Evolutionary conservation across 1,140 invertebrate genomes (phyloP), one percentile per base, ranked within the genome.

Genomic region (Elymnias hypermnestra): DNA sequence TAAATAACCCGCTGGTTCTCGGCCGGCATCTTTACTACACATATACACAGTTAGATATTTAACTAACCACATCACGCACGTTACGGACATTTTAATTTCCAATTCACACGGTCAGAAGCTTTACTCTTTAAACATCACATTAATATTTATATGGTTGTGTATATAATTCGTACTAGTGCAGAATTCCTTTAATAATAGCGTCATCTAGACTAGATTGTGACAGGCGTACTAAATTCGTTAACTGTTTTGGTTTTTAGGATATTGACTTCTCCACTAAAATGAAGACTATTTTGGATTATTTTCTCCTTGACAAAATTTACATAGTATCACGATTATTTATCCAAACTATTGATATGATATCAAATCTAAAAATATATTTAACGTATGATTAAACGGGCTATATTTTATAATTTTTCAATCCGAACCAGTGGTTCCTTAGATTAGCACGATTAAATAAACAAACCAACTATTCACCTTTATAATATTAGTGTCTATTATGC

Each of bases 61-160:
- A 58, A 53, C 43, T 17, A 69, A 35, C 50, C 72, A n/a, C 19
- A 28, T 61, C 72, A 73, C 72, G 72, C 56, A 13, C 13, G 54
- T 59, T 71, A 68, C 72, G 67, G 64, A 53, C 62, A 75, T 73
- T 78, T 75, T 70, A 75, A 75, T 72, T 78, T 75, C 69, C 68
- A 75, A 70, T 75, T 75, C 74, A 75, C 74, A 78, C 65, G 72
- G 57, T 51, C 56, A 51, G 47, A 36, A 26, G 57, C 52, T 23
- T 61, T 55, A 57, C 49, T 72, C 36, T 72, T 71, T 63, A 66
- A 66, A 63, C 51, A 37, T 39, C 39, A 46, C 68, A 67, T 77
- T 65, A 73, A 73, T 76, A 76, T 76, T 72, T 56, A 76, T 65
- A 56, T 37, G 33, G 13, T 22, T 10, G 26, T 25, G 19, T 36